Base-by-base conservation (phyloP, 2,113 vertebrate genomes). In the Nettapus auritus region DNA sequence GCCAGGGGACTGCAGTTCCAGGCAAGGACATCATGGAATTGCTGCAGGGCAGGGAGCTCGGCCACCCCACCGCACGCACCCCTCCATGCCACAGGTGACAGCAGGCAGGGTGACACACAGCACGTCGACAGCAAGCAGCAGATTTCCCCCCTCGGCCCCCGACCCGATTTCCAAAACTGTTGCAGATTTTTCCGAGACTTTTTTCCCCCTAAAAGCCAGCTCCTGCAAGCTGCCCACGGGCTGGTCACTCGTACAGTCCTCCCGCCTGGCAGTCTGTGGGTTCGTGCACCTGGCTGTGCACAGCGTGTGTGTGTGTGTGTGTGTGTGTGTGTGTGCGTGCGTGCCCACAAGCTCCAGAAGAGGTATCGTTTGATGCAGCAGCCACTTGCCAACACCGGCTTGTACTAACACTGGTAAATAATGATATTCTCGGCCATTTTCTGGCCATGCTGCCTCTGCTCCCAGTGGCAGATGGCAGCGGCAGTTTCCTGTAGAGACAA, bases 401-500 rank as follows among this genome's bases (percentile, higher is more conserved):
- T 11, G 8, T 15, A 18, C 40, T 28, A 26, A 22, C n/a, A 12
- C 89, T 25, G 44, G 82, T 1, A 64, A 88, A 94, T 76, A 86
- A 92, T 33, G 29, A 62, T 6, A 46, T 13, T 29, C 90, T 68
- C 93, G 84, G 97, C 94, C 83, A 63, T 71, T 79, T 66, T 85
- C 93, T 80, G 96, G 91, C 90, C 90, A 25, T 8, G 70, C 91
- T 66, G 89, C 85, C 96, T 36, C 60, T 66, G 91, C 76, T 96
- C 83, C 89, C 93, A 18, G 91, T 94, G 87, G 66, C 96, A 96
- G 95, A 94, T 93, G 91, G 93, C 91, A 71, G 7, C 1, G 26
- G 94, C 82, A 59, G 87, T 34, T 50, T 89, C 94, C 87, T 15
- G 64, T 10, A 33, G 82, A 82, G 90, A 81, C 28, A 89, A 10